Percentiles rank a stretch among this genome's conserved stretches.
Conservation (phyloP, 1,140 invertebrate species). For the Bombus superbus region DNA sequence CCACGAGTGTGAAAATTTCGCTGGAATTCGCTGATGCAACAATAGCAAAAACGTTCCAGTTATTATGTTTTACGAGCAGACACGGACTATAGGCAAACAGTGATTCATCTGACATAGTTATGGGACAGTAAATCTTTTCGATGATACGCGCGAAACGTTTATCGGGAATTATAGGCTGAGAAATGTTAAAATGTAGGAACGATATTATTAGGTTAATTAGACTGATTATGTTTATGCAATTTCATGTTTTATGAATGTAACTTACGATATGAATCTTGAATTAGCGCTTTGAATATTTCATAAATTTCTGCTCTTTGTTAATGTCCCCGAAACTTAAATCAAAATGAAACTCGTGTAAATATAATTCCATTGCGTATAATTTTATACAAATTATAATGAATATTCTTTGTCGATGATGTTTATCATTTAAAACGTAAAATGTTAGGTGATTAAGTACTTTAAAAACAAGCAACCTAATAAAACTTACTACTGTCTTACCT, state of each 20-base stretch:
- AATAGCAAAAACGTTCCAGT: constrained; percentile 24
- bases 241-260: not conserved
- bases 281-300: not conserved
- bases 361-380: too few relatives aligned
- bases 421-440: too few relatives aligned
- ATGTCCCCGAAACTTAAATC: too few relatives aligned
- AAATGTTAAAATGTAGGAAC: not conserved
- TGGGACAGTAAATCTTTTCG: not conserved
- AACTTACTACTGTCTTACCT: too few relatives aligned
- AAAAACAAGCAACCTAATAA: too few relatives aligned
- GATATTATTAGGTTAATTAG: not conserved
- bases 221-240: not conserved
- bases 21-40: constrained; percentile 22
- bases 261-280: not conserved
- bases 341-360: too few relatives aligned
- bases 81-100: not conserved
- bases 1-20: constrained; percentile 2
- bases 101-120: not conserved
- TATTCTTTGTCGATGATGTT: too few relatives aligned
- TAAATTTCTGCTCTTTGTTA: not conserved
- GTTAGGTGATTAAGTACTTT: too few relatives aligned
- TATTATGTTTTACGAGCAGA: constrained; percentile 8
- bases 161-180: not conserved
- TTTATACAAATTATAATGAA: too few relatives aligned
- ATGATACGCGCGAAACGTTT: not conserved